A percentile compares a stretch with the other conserved stretches of the same genome.
These are phyloP conservation scores for Drosophila varians DNA, from an alignment of 1,140 invertebrate species.

Conservation along the genomic window DNA sequence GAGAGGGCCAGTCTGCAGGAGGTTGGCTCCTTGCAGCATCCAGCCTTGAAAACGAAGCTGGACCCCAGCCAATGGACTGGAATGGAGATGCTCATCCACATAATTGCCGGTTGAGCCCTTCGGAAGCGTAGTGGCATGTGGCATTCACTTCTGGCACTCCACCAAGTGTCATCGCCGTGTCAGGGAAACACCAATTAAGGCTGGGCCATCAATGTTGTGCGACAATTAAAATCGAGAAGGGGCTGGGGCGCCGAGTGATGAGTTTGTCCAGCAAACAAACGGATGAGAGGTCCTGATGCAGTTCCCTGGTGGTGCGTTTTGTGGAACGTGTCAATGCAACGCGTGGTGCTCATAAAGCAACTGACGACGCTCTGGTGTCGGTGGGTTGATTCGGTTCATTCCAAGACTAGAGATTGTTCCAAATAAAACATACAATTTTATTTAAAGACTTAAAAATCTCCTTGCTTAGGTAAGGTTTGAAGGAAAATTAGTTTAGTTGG, in stretches of 20 bases:
- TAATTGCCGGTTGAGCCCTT: constrained; percentile 18
- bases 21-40: neutral
- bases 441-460: too few species aligned
- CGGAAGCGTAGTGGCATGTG: constrained; percentile 14
- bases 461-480: too few species aligned
- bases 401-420: neutral
- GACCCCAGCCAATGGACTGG: constrained; percentile 46
- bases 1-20: neutral
- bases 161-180: constrained; percentile 34
- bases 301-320: constrained; percentile 18
- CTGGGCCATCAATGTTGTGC: constrained; percentile 32
- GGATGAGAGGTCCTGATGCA: neutral
- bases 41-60: neutral
- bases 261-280: constrained; percentile 35
- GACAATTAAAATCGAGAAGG: constrained; percentile 48
- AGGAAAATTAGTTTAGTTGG: too few species aligned
- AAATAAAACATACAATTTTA: too few species aligned
- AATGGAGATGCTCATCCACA: constrained; percentile 17
- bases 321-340: constrained; percentile 71
- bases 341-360: constrained; percentile 52
- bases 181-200: constrained; percentile 40
- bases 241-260: constrained; percentile 1
- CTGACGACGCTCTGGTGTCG: constrained; percentile 4
- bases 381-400: neutral
- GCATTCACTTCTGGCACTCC: constrained; percentile 18